Evolutionary conservation across 2,113 vertebrate species (phyloP), one percentile per base, ranked within the genome.

Genomic region (Rafetus swinhoei): DNA sequence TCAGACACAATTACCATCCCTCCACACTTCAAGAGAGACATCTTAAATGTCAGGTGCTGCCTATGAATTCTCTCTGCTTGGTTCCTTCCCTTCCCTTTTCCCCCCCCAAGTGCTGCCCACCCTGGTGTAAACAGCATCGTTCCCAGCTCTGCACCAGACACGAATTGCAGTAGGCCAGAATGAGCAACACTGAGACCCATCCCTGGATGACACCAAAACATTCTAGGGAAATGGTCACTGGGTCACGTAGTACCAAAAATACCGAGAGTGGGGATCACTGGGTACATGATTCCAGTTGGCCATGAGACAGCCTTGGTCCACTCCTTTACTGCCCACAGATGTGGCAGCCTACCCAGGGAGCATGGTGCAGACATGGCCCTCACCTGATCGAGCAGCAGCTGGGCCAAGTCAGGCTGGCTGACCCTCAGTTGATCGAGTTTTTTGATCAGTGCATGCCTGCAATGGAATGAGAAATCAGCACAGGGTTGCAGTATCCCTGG

Each of bases 381-480:
- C 94, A 99, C 99, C 99, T 99, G 99, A 5, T 99, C 99, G 2
- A 99, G 98, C 5, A 99, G 97, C 93, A 99, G 96, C 90, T 98
- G 98, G 45, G 99, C 99, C 96, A 99, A 98, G 3, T 99, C 99
- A 1, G 98, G 97, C 97, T 99, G 97, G 0, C 96, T 94, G 86
- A 98, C 98, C 90, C 98, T 99, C 93, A 99, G 97, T 22, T 98
- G 93, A 0, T 95, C 97, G 87, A 99, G 92, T 95, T 99, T 99
- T 98, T 98, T 99, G 96, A 99, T 98, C 79, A 99, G 98, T 53
- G 96, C 89, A 4, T 99, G 99, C 90, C 99, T 99, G 85, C 11
- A 85, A 94, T 6, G 82, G 10, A 29, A 45, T 72, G 55, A 65
- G 53, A 81, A n/a, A 93, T 24, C 65, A 80, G 53, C 76, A 86